Conservation (phyloP, 2,113 vertebrate genomes). For the Epinephelus cyanopodus region DNA sequence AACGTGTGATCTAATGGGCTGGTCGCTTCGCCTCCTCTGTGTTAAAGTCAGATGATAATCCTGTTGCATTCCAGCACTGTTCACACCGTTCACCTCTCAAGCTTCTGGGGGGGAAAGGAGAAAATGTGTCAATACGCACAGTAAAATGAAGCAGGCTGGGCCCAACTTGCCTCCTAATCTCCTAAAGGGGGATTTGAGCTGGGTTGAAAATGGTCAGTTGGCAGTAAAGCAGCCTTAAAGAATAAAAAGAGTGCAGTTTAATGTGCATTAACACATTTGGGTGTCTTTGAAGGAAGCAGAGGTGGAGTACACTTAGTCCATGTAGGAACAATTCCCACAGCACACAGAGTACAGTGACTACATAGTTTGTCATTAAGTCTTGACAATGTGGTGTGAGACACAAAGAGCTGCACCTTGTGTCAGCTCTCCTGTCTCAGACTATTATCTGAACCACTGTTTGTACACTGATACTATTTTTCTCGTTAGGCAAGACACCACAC, state of each 20-base stretch:
- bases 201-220: conserved; percentile 19
- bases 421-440: neutral
- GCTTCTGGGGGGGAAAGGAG: conserved; percentile 51
- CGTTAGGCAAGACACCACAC: neutral
- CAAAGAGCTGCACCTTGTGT: conserved; percentile 38
- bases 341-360: neutral
- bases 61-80: conserved; percentile 68
- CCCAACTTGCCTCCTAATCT: conserved; percentile 32
- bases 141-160: conserved; percentile 35
- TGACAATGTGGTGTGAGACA: conserved; percentile 41
- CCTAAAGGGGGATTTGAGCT: conserved; percentile 37
- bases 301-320: neutral
- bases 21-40: conserved; percentile 41
- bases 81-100: conserved; percentile 57
- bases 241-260: neutral
- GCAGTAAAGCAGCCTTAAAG: neutral
- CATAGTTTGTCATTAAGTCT: neutral
- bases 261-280: neutral
- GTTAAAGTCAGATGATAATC: conserved; percentile 72
- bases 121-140: conserved; percentile 42
- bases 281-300: neutral
- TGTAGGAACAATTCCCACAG: neutral
- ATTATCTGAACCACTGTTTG: neutral
- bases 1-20: conserved; percentile 47
- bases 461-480: neutral